Conservation (phyloP, 2,797 vertebrate species). For the Danio tinwini region DNA sequence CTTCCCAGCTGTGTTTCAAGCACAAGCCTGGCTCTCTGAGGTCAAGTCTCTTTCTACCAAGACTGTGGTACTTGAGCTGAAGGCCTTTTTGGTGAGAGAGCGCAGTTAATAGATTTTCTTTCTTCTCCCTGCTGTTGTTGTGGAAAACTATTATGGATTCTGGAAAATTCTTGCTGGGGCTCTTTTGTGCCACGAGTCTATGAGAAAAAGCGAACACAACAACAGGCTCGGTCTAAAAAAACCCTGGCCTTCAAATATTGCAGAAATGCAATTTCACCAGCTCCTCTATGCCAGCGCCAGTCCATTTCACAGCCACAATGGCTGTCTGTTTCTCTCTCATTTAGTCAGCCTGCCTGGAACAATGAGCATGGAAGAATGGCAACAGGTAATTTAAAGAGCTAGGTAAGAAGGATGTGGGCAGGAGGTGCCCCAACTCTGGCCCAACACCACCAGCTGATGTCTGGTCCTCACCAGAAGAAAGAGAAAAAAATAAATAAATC, state of each 20-base stretch:
- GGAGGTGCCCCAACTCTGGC: conserved; percentile 50
- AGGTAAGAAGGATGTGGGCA: conserved; percentile 61
- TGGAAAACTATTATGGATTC: conserved; percentile 81
- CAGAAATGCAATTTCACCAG: conserved; percentile 84
- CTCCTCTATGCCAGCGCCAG: conserved; percentile 69
- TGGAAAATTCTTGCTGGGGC: conserved; percentile 75
- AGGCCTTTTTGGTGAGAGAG: conserved; percentile 88
- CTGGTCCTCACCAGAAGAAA: conserved; percentile 20
- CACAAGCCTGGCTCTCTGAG: conserved; percentile 77
- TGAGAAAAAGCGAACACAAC: conserved; percentile 70
- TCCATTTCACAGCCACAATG: conserved; percentile 74
- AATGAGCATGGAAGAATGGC: conserved; percentile 70
- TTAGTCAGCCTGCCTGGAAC: conserved; percentile 70
- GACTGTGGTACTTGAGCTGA: conserved; percentile 85
- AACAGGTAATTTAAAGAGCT: conserved; percentile 75
- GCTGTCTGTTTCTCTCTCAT: conserved; percentile 62
- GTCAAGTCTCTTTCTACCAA: conserved; percentile 83
- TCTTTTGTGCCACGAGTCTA: conserved; percentile 75
- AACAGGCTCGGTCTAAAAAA: conserved; percentile 69
- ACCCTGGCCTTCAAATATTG: conserved; percentile 74
- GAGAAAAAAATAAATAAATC: not conserved
- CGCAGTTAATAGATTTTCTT: conserved; percentile 87
- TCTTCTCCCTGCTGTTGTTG: conserved; percentile 82
- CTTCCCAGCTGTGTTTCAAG: conserved; percentile 80
- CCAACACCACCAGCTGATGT: conserved; percentile 48